Base-by-base conservation (phyloP, 2,888 invertebrate species). In the Drosophila macrospina region DNA sequence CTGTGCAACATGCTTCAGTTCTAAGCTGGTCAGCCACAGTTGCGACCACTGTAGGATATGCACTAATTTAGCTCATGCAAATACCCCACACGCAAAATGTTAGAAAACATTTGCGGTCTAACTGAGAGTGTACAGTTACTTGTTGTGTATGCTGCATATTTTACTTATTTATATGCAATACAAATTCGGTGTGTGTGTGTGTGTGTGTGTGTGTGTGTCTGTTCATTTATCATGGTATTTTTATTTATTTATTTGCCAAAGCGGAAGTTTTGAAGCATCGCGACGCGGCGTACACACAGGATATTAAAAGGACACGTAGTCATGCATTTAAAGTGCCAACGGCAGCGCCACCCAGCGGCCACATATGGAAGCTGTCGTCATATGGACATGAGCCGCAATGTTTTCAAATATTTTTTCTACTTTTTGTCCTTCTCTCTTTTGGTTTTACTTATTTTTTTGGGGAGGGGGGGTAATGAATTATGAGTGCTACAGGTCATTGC, bases 291-390 rank as follows among this genome's bases (percentile, higher is more conserved):
- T 76, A 39, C 44, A 64, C 30, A 72, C 88, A 78, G 88, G 88
- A 87, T 83, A 85, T 85, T 88, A 88, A 88, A 85, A 82, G 88
- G 80, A 88, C 83, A 83, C 74, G 80, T 86, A 82, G 78, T 82
- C 85, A 78, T 76, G 85, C 80, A 78, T 86, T 76, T 69, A 71
- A 79, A 80, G 68, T 72, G 80, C 80, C 69, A 68, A 56, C 59
- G 56, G 76, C 63, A 62, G 28, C 57, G 61, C 45, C 61, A 60
- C 39, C 59, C 44, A 64, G 24, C 62, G 59, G 75, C 69, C 70
- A 59, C 88, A 86, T 78, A 78, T 74, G 88, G 57, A 64, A 54
- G 45, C 74, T 83, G 77, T 86, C 76, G 63, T 41, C 69, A 28
- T 55, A 44, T 51, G 50, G 48, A 45, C 71, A 57, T 44, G 37